Conservation (phyloP, 1,140 invertebrate species). For the Achatina immaculata region DNA sequence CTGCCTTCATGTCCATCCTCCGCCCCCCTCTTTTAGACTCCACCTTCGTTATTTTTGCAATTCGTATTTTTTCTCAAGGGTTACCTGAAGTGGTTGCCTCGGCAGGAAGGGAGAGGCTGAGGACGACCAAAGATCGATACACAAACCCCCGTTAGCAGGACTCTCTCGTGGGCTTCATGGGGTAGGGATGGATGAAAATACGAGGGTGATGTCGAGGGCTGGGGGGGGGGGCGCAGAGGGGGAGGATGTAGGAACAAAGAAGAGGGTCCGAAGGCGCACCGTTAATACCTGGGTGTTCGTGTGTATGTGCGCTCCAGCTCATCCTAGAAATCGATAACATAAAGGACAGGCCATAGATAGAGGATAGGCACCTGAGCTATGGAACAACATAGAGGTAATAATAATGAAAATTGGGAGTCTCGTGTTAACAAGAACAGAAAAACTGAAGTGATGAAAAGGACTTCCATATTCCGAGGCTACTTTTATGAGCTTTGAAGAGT, state of each 20-base stretch:
- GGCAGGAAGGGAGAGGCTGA: neutral
- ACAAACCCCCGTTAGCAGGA: neutral
- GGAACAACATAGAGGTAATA: neutral
- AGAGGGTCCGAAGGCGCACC: neutral
- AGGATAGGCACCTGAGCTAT: neutral
- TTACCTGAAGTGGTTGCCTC: constrained; percentile 2
- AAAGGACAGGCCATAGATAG: neutral
- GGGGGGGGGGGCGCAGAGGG: neutral
- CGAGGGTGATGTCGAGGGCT: neutral
- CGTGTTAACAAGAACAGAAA: neutral
- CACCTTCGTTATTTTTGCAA: neutral
- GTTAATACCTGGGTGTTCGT: constrained; percentile 26
- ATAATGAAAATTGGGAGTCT: neutral
- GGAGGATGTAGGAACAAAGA: neutral
- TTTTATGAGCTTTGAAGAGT: no score
- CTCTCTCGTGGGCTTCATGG: neutral
- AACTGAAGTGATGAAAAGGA: neutral
- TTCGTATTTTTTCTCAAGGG: neutral
- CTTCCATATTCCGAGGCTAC: no score
- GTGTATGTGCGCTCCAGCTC: constrained; percentile 21
- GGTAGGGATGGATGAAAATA: neutral
- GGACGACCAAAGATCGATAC: neutral
- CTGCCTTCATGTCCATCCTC: neutral
- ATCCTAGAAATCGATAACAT: neutral
- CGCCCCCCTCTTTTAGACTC: neutral